Base-by-base conservation (phyloP, 92 coral and sea anemone species). In the Palythoa grandiflora region DNA sequence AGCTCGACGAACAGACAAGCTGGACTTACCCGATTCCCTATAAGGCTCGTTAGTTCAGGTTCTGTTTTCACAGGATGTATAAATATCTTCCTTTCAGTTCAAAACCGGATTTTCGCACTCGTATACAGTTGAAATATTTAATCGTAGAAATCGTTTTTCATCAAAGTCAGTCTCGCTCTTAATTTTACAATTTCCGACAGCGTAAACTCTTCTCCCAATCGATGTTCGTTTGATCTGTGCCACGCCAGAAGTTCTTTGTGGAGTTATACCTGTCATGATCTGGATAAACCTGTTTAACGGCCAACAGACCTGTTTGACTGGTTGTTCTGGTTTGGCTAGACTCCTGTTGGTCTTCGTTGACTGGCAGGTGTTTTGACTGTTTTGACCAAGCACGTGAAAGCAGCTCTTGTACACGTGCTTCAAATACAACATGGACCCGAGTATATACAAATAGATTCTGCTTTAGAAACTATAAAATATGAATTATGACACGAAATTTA, bases 321-420 rank as follows among this genome's bases (percentile, higher is more conserved):
- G 78, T 73, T 73, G 39, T 73, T 73, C 78, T 73, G 53, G 78
- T 73, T 73, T 73, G 78, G 78, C 78, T 73, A 73, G 78, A 73
- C 78, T 73, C 20, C 54, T 73, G 53, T 16, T 35, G 54, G 54
- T 48, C 78, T 47, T 9, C 20, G 51, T 19, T 59, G 77, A 14
- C 55, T 73, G 78, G 55, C 78, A 40, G 78, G 39, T 73, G 78
- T 73, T 38, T 54, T 14, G 35, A 28, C 28, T 28, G 28, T 28
- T 28, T 28, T 28, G 7, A 44, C 55, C 48, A 9, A 73, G 10
- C 78, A 73, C 55, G 78, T 73, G 78, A 3, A 16, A 28, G 21
- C 52, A 44, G 78, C 35, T 17, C 39, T 14, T 44, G 55, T 16
- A 40, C 78, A 73, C 78, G 78, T 73, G 78, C n/a, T 73, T 50